These are phyloP conservation scores for Lycodopsis pacificus DNA, from an alignment of 2,797 vertebrate species.

Conservation along the genomic window DNA sequence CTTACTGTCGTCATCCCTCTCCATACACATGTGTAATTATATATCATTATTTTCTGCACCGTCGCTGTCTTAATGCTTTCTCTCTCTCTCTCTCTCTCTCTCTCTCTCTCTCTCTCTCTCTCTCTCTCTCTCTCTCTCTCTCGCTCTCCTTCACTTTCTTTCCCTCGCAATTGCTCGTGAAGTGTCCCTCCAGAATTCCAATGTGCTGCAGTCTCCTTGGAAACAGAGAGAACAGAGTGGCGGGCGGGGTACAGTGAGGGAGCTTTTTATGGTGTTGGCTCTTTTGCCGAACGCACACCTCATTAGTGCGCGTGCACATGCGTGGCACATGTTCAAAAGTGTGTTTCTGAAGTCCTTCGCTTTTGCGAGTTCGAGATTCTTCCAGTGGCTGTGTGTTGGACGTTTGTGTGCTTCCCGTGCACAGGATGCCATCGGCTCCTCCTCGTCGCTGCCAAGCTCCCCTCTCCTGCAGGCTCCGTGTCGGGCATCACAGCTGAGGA, in stretches of 20 bases:
- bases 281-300: slow-evolving; percentile 50
- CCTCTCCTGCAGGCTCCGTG: slow-evolving; percentile 32
- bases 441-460: slow-evolving; percentile 45
- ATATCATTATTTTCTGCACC: slow-evolving; percentile 31
- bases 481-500: slow-evolving; percentile 45
- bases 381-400: slow-evolving; percentile 12
- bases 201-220: slow-evolving; percentile 84
- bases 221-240: slow-evolving; percentile 75
- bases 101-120: background rate
- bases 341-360: slow-evolving; percentile 22
- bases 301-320: slow-evolving; percentile 45
- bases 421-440: slow-evolving; percentile 43
- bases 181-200: slow-evolving; percentile 79
- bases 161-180: slow-evolving; percentile 69
- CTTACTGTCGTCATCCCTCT: background rate
- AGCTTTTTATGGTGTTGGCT: slow-evolving; percentile 71
- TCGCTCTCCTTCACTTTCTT: slow-evolving; percentile 37
- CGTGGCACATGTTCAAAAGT: slow-evolving; percentile 46
- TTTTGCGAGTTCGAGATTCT: slow-evolving; percentile 25
- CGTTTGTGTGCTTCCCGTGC: background rate
- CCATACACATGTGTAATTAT: slow-evolving; percentile 36
- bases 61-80: slow-evolving; percentile 43
- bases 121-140: background rate
- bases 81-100: background rate
- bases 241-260: slow-evolving; percentile 60